Evolutionary conservation across 2,797 vertebrate species (phyloP).

Genomic region (Bryconaethiops microstoma): DNA sequence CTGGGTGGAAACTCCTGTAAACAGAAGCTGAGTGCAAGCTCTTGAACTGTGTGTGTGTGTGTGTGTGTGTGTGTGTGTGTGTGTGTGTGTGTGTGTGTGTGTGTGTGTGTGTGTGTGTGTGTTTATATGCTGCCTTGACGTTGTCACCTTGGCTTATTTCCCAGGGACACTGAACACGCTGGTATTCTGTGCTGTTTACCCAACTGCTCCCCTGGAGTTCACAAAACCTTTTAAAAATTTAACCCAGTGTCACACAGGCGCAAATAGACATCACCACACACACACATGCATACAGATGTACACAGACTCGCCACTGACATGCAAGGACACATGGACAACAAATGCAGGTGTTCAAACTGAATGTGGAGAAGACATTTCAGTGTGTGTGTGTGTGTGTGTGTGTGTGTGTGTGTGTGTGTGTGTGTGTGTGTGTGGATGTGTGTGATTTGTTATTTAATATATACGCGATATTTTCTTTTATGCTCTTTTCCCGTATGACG

Average conservation of each 20-base stretch:
- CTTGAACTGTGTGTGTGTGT: conserved; percentile 11
- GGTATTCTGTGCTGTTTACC: conserved; percentile 50
- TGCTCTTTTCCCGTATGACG: no score
- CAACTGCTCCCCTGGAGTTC: conserved; percentile 33
- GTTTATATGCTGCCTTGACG: conserved; percentile 35
- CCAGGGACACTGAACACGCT: conserved; percentile 37
- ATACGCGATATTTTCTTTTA: no score
- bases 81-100: conserved; percentile 25
- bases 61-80: conserved; percentile 18
- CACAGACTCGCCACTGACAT: conserved; percentile 28
- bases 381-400: not conserved
- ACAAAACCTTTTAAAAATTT: conserved; percentile 42
- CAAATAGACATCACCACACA: not conserved
- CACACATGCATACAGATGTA: conserved; percentile 11
- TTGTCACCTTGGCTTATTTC: conserved; percentile 49
- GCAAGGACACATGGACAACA: conserved; percentile 34
- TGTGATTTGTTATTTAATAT: no score
- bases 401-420: not conserved
- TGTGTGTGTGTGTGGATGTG: not conserved
- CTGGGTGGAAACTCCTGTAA: conserved; percentile 22
- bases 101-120: conserved; percentile 30
- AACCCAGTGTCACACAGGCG: conserved; percentile 33
- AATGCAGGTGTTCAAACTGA: not conserved
- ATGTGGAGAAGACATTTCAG: conserved; percentile 15
- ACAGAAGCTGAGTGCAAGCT: conserved; percentile 19